Evolutionary conservation across 2,113 vertebrate genomes (phyloP).

Genomic region (Prionailurus viverrinus): DNA sequence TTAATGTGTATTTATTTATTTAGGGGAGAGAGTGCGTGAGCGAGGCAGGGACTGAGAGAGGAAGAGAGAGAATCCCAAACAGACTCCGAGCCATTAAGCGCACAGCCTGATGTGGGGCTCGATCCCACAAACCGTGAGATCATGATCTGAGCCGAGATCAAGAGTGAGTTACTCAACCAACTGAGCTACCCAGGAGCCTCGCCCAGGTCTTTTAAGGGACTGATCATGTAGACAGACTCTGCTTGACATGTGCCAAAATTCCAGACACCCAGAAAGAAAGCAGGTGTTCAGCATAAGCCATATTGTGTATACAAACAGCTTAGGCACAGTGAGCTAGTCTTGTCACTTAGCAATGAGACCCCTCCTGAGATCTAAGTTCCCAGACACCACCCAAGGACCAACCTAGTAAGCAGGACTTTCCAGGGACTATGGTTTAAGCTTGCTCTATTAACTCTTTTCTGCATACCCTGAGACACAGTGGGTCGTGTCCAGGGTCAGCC

Average conservation of each 20-base stretch:
- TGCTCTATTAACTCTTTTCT: not conserved
- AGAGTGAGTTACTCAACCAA: no score
- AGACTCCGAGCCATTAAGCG: no score
- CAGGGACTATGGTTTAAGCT: not conserved
- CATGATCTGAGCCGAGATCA: no score
- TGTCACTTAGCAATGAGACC: not conserved
- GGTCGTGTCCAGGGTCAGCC: not conserved
- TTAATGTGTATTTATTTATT: no score
- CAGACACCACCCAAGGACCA: not conserved
- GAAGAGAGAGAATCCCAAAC: no score
- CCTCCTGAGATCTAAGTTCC: not conserved
- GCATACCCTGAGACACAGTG: not conserved
- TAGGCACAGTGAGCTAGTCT: not conserved
- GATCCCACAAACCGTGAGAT: no score
- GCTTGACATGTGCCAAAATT: not conserved
- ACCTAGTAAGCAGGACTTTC: not conserved
- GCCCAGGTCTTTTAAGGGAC: not conserved
- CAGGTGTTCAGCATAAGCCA: not conserved
- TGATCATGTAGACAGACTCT: not conserved
- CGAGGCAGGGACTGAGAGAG: no score
- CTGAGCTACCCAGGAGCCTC: no score
- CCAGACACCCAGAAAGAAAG: not conserved
- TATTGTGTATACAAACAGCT: not conserved
- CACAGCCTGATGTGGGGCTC: no score
- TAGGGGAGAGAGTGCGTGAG: no score